Evolutionary conservation across 2,888 invertebrate genomes (phyloP).

Genomic region (Coelopa pilipes): DNA sequence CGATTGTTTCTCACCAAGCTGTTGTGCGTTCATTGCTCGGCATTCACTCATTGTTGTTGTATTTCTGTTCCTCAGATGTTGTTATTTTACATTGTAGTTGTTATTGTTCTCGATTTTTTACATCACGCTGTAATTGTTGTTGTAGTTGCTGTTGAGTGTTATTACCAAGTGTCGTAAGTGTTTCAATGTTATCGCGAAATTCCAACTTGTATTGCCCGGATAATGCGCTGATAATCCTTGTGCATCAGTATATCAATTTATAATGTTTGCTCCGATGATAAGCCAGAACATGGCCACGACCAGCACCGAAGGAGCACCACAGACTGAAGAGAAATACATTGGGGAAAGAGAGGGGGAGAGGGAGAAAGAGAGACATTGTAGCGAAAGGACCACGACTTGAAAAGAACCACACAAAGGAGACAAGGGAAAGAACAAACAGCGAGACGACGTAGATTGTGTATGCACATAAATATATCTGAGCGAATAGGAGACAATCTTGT

Average conservation of each 20-base stretch:
- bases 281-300: neutral
- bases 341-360: neutral
- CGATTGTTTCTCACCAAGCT: too few relatives aligned
- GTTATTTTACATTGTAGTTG: too few relatives aligned
- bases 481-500: neutral
- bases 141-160: too few relatives aligned
- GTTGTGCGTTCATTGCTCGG: too few relatives aligned
- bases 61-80: too few relatives aligned
- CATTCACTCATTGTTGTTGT: too few relatives aligned
- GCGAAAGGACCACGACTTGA: too few relatives aligned
- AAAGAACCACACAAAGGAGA: too few relatives aligned
- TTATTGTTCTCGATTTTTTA: neutral
- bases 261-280: slow-evolving; percentile 7
- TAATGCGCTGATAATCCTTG: slow-evolving; percentile 23
- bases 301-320: too few relatives aligned
- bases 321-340: neutral
- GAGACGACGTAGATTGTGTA: neutral
- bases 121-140: neutral
- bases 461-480: too few relatives aligned
- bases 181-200: slow-evolving; percentile 14
- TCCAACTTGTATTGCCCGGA: slow-evolving; percentile 21
- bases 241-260: slow-evolving; percentile 17
- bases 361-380: neutral
- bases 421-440: neutral
- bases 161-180: slow-evolving; percentile 3